A percentile compares a stretch with the other conserved stretches of the same genome.
Conservation (phyloP, 2,888 invertebrate genomes). For the Hypsopygia costalis region DNA sequence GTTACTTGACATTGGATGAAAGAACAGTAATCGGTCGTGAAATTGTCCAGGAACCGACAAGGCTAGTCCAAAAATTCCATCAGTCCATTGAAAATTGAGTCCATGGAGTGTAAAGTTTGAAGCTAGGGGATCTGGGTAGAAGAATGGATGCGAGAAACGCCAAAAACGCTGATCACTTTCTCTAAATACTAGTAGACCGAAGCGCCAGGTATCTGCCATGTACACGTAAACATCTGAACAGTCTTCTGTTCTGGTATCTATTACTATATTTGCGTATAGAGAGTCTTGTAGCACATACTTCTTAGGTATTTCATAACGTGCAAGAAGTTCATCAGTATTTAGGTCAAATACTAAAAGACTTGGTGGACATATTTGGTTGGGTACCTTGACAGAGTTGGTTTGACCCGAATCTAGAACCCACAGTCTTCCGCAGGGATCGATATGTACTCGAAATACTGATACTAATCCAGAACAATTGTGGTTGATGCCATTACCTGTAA, state of each 20-base stretch:
- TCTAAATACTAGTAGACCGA: slow-evolving; percentile 82
- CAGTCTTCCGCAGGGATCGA: slow-evolving; percentile 87
- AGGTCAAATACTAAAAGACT: slow-evolving; percentile 87
- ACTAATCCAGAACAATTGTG: slow-evolving; percentile 82
- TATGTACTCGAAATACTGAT: slow-evolving; percentile 88
- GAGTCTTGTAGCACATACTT: slow-evolving; percentile 84
- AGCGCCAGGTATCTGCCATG: slow-evolving; percentile 86
- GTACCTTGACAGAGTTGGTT: slow-evolving; percentile 82
- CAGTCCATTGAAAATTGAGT: slow-evolving; percentile 89
- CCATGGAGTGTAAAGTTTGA: slow-evolving; percentile 88
- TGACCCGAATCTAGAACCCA: slow-evolving; percentile 92
- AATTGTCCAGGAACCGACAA: slow-evolving; percentile 77
- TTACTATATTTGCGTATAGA: slow-evolving; percentile 83
- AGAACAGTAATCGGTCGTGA: slow-evolving; percentile 84
- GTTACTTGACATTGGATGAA: slow-evolving; percentile 91
- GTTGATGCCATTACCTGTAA: slow-evolving; percentile 51
- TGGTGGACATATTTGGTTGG: slow-evolving; percentile 86
- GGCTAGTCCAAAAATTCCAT: slow-evolving; percentile 89
- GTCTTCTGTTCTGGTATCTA: slow-evolving; percentile 80
- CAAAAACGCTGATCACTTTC: slow-evolving; percentile 80
- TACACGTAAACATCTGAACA: slow-evolving; percentile 85
- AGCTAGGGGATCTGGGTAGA: slow-evolving; percentile 86
- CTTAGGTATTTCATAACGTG: slow-evolving; percentile 83
- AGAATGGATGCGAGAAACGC: slow-evolving; percentile 84
- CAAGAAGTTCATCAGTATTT: slow-evolving; percentile 81